phyloP scores from a whole-genome alignment of 2,888 invertebrate genomes.

The Hypomecis atomaria region DNA sequence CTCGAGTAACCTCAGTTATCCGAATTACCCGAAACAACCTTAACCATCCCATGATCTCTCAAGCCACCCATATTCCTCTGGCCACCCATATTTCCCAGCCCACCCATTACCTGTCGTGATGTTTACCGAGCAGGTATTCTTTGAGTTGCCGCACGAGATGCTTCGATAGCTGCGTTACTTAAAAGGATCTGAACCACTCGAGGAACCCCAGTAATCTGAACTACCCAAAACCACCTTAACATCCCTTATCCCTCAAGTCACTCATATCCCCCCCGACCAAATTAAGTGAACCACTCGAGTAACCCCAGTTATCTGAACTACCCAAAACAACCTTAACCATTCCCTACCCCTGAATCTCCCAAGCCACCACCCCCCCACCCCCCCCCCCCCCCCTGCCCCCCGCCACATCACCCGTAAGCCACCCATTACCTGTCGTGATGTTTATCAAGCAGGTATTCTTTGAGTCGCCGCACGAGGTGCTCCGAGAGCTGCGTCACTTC shows the following conservation, averaged over 20 bases:
- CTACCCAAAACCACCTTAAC: not conserved
- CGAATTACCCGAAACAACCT: not conserved
- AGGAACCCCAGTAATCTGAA: not conserved
- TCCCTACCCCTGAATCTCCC: no score
- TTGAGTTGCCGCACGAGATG: constrained; percentile 91
- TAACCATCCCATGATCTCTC: no score
- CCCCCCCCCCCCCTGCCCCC: not conserved
- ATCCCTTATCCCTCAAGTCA: no score
- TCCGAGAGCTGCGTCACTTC: constrained; percentile 93
- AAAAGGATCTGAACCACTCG: no score
- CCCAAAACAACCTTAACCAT: not conserved
- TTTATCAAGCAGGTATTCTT: constrained; percentile 90
- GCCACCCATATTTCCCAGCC: no score
- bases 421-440: constrained; percentile 82
- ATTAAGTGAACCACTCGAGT: no score
- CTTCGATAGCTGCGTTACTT: constrained; percentile 92
- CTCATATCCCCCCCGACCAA: no score
- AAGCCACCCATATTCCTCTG: no score
- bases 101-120: no score
- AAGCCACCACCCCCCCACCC: no score
- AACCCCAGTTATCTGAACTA: not conserved
- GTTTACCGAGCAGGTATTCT: constrained; percentile 61
- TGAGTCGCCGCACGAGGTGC: constrained; percentile 90
- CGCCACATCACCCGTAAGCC: no score
- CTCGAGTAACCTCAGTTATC: not conserved